These are phyloP conservation scores for Tethya wilhelma DNA, from an alignment of 37 sponge, comb jelly and placozoan species.

Conservation along the genomic window DNA sequence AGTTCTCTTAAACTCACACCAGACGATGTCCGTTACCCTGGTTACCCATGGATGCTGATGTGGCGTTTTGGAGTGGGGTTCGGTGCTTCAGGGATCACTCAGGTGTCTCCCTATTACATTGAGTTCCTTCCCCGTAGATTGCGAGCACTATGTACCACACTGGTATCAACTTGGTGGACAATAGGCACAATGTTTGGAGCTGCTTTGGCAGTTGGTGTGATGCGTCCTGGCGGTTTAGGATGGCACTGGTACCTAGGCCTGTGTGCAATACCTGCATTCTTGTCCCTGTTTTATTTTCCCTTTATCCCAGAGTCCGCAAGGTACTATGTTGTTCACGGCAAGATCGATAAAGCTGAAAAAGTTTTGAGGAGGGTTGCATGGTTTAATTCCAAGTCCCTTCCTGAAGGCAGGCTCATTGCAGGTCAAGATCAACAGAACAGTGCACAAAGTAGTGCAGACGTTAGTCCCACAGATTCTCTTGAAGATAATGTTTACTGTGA, in stretches of 20 bases:
- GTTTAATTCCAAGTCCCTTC: conserved; percentile 45
- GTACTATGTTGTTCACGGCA: conserved; percentile 49
- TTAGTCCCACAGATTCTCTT: conserved; percentile 16
- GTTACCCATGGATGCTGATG: conserved; percentile 38
- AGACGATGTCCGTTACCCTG: conserved; percentile 22
- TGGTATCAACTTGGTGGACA: conserved; percentile 38
- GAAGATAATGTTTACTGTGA: no score
- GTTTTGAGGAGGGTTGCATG: conserved; percentile 53
- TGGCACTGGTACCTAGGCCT: conserved; percentile 68
- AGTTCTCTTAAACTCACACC: conserved; percentile 26
- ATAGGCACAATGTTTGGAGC: conserved; percentile 63
- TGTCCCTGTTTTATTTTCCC: conserved; percentile 39
- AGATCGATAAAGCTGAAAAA: conserved; percentile 50
- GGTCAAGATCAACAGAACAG: no score
- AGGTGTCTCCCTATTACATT: conserved; percentile 52
- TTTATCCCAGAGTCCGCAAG: conserved; percentile 77
- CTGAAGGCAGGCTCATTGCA: no score
- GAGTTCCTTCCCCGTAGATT: conserved; percentile 62
- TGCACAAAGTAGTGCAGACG: no score
- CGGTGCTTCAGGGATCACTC: conserved; percentile 40
- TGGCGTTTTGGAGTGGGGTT: conserved; percentile 59
- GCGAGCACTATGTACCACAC: conserved; percentile 24
- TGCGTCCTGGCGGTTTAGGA: conserved; percentile 11
- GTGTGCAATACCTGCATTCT: conserved; percentile 36
- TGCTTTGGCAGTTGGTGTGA: conserved; percentile 46